These are phyloP conservation scores for Brenthis daphne DNA, from an alignment of 2,888 invertebrate genomes.

Conservation along the genomic window DNA sequence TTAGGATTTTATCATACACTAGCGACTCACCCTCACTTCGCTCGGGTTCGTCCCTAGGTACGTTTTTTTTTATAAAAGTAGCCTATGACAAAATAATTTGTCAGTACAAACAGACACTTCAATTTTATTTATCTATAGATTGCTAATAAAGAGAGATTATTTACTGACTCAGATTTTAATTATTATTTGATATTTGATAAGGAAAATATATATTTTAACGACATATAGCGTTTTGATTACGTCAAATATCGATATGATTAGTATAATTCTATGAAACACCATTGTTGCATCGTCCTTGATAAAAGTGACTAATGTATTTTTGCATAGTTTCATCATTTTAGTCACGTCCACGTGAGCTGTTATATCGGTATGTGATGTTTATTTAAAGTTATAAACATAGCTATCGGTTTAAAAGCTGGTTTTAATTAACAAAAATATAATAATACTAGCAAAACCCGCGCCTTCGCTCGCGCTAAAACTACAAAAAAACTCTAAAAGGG, in stretches of 20 bases:
- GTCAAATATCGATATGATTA: constrained; percentile 20
- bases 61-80: too few relatives aligned
- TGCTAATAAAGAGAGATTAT: too few relatives aligned
- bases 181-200: neutral
- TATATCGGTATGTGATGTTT: constrained; percentile 40
- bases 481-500: too few relatives aligned
- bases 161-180: too few relatives aligned
- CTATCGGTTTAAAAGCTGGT: neutral
- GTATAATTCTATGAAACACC: constrained; percentile 19
- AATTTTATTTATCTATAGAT: too few relatives aligned
- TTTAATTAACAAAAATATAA: constrained; percentile 4
- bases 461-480: too few relatives aligned
- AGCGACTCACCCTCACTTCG: too few relatives aligned
- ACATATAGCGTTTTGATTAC: constrained; percentile 3
- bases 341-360: constrained; percentile 44
- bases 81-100: too few relatives aligned
- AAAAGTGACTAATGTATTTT: constrained; percentile 43
- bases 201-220: neutral
- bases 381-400: constrained; percentile 9
- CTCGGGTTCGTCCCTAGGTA: too few relatives aligned
- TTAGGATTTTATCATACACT: too few relatives aligned
- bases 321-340: constrained; percentile 40
- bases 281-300: constrained; percentile 36
- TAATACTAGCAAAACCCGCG: neutral
- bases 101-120: too few relatives aligned